phyloP scores from a whole-genome alignment of 2,113 vertebrate species.

The Candoia aspera region DNA sequence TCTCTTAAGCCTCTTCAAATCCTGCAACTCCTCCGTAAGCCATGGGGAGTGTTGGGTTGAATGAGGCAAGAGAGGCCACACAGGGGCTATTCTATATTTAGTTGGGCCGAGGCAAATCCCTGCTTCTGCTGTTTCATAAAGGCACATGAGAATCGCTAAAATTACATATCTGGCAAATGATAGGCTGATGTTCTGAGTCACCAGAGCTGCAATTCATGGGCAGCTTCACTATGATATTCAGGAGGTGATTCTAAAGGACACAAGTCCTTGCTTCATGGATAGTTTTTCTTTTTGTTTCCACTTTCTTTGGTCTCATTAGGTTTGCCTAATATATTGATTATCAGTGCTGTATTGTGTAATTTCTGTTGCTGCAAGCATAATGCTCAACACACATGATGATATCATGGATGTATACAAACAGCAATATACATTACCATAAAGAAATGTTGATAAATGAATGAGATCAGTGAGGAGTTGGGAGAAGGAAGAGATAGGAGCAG shows the following conservation, averaged over 20 bases:
- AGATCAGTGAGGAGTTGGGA: background rate
- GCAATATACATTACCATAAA: no score
- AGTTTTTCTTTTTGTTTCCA: background rate
- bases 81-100: no score
- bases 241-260: background rate
- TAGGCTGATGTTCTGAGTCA: constrained; percentile 7
- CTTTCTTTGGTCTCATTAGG: background rate
- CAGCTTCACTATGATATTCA: background rate
- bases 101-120: background rate
- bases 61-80: no score
- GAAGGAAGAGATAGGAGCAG: background rate
- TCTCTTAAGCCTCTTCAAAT: no score
- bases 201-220: background rate
- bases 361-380: background rate
- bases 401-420: background rate
- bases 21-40: no score
- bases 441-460: background rate
- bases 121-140: background rate
- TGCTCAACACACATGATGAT: background rate
- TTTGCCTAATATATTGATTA: background rate
- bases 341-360: background rate
- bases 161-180: background rate
- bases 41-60: no score
- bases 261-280: background rate
- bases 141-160: background rate